Percentiles rank a stretch among this genome's conserved stretches.
phyloP scores from a whole-genome alignment of 2,797 vertebrate genomes.

The Scleropages formosus region DNA sequence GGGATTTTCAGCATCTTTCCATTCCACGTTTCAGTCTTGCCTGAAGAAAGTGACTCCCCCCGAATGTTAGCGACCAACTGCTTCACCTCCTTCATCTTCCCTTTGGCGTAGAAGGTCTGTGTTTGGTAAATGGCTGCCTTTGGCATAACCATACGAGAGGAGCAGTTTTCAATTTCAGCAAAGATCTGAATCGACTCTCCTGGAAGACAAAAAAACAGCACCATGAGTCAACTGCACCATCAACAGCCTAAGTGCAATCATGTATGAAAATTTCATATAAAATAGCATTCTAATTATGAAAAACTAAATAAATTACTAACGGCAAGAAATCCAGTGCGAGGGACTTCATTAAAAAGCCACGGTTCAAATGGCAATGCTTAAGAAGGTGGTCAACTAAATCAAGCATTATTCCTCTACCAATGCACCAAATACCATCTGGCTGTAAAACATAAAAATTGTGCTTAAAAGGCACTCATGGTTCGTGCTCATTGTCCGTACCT shows the following conservation, averaged over 20 bases:
- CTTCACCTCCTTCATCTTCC: constrained; percentile 95
- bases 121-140: constrained; percentile 95
- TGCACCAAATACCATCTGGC: not conserved
- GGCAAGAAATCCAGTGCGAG: too few relatives aligned
- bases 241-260: too few relatives aligned
- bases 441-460: too few relatives aligned
- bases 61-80: constrained; percentile 89
- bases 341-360: not conserved
- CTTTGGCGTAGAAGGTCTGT: constrained; percentile 93
- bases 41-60: constrained; percentile 86
- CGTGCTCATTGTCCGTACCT: constrained; percentile 65
- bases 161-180: constrained; percentile 85
- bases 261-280: too few relatives aligned
- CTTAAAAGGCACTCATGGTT: too few relatives aligned
- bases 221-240: too few relatives aligned
- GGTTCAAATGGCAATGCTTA: not conserved
- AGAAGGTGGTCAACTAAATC: constrained; percentile 22
- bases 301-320: not conserved
- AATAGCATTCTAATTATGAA: too few relatives aligned
- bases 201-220: constrained; percentile 43
- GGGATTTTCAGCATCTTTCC: constrained; percentile 92
- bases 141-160: constrained; percentile 90
- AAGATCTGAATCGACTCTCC: constrained; percentile 84
- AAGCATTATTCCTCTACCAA: not conserved
- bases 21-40: constrained; percentile 95